Evolutionary conservation across 2,888 invertebrate species (phyloP), one percentile per base, ranked within the genome.

Genomic region (Drosophila parthenogenetica): DNA sequence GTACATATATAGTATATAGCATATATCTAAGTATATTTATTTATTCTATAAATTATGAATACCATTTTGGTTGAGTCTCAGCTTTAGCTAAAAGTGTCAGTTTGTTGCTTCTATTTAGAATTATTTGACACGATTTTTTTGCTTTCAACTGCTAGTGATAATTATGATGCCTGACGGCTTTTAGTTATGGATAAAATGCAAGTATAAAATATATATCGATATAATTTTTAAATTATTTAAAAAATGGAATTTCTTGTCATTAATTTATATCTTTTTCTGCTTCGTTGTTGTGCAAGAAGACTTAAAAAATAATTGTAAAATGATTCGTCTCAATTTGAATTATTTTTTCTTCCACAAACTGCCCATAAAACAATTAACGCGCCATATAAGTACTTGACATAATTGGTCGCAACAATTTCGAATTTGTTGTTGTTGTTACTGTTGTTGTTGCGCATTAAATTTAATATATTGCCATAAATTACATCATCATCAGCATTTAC

Each of bases 121-220:
- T 71, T 82, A 82, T 82, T 86, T 89, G 86, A 89, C 86, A 86
- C 86, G 89, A 80, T 85, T 79, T 77, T 75, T 74, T 43, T 43
- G n/a, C 22, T 72, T 74, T 40, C 46, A 16, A 22, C 45, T 25
- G 49, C 59, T 59, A 39, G 51, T 22, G 65, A 67, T 68, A 74
- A 77, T 79, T 77, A 77, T 71, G 81, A 73, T 74, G 68, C 67
- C 63, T 62, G 48, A 42, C 61, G 58, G 5, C 22, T 22, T 22
- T 22, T 22, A 5, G 22, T 22, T 22, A 22, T 5, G 22, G 73
- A 73, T 67, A 16, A 55, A 35, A 35, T 42, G 22, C 39, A 8
- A 10, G 14, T 11, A 11, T 46, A 11, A 13, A 5, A 53, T 25
- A 39, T 25, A 14, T 29, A 10, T 17, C 2, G 8, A 29, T 5